Evolutionary conservation across 2,888 invertebrate species (phyloP), one percentile per base, ranked within the genome.

Genomic region (Xestia rhomboidea): DNA sequence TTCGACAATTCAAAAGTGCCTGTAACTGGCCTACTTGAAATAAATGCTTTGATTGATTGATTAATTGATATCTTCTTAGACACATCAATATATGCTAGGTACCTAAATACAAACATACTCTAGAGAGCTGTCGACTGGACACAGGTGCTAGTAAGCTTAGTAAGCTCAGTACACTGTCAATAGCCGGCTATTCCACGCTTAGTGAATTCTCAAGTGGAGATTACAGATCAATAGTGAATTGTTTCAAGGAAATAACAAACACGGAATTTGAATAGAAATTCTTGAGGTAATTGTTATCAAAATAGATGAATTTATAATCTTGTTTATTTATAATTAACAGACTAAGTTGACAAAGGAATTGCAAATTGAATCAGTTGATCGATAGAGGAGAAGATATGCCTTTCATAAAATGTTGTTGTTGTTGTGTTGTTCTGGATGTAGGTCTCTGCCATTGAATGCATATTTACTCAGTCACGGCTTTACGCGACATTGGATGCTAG

Each of bases 121-220:
- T 63, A 44, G 7, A 27, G 49, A 51, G 8, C 49, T 57, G 41
- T 34, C 27, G 57, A 27, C 57, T 34, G 27, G 64, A 27, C 64
- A 15, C 78, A 79, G 78, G 57, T 79, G 82, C 57, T 51, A n/a
- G 62, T 11, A 7, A 57, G 57, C 57, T 78, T 81, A 57, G 66
- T 66, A 66, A 41, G 57, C 68, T 76, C 76, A 66, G 76, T 57
- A 49, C 63, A 67, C 63, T 64, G 77, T 68, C 76, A 76, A 63
- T 82, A 75, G 57, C 15, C 15, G 27, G 57, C 78, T 66, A 57
- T 77, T 73, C 46, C 15, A 78, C 44, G 78, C 82, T 81, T 57
- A 60, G 41, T 75, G 82, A 66, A 66, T 78, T 57, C 82, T 60
- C 57, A 66, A 81, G 24, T 75, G 21, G n/a, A 79, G 82, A 62